Percentiles rank a stretch among this genome's conserved stretches.
Conservation (phyloP, 1,140 invertebrate genomes). For the Potamilus streckersoni region DNA sequence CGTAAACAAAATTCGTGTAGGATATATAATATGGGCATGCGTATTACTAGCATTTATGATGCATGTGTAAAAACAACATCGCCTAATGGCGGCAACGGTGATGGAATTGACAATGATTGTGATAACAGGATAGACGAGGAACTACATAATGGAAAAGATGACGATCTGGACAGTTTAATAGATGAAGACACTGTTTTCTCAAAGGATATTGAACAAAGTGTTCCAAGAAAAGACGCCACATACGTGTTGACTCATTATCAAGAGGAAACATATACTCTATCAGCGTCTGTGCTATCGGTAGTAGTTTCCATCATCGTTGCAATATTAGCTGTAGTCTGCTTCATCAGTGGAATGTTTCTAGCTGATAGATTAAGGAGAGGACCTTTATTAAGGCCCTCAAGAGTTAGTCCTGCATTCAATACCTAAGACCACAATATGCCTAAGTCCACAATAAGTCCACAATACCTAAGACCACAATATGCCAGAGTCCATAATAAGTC, state of each 20-base stretch:
- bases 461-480: too few relatives aligned
- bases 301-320: constrained; percentile 20
- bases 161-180: constrained; percentile 18
- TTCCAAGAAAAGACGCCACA: not conserved
- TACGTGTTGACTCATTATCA: constrained; percentile 15
- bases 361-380: constrained; percentile 9
- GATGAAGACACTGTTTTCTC: constrained; percentile 21
- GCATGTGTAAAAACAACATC: constrained; percentile 5
- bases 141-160: constrained; percentile 19
- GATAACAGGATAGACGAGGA: constrained; percentile 31
- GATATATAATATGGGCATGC: constrained; percentile 9
- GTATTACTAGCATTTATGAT: constrained; percentile 18
- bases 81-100: constrained; percentile 25
- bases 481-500: too few relatives aligned
- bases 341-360: constrained; percentile 22
- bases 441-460: too few relatives aligned
- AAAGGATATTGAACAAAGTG: not conserved
- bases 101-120: constrained; percentile 32
- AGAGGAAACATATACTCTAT: constrained; percentile 5
- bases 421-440: too few relatives aligned
- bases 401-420: too few relatives aligned
- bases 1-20: too few relatives aligned
- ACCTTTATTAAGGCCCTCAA: too few relatives aligned
- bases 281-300: constrained; percentile 15
- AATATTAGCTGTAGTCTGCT: constrained; percentile 7